phyloP scores from a whole-genome alignment of 2,888 invertebrate genomes.

The Euplagia quadripunctaria region DNA sequence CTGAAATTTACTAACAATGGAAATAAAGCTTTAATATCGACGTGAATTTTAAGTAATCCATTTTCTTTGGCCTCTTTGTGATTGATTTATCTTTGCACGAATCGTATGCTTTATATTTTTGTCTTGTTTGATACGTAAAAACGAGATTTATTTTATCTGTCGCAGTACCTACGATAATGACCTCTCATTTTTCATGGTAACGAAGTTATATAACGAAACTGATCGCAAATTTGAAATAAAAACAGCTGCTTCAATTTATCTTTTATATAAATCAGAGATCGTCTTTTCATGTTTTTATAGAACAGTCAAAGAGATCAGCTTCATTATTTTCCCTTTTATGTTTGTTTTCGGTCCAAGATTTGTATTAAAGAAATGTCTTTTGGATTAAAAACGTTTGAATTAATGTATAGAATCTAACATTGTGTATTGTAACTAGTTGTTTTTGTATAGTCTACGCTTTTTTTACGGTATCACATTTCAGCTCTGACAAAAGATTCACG shows the following conservation, averaged over 20 bases:
- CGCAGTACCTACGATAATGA: not conserved
- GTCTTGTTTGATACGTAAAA: conserved; percentile 14
- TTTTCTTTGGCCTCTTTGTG: conserved; percentile 25
- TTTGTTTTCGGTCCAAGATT: not conserved
- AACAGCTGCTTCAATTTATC: conserved; percentile 13
- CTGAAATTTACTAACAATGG: conserved; percentile 56
- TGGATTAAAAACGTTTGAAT: not conserved
- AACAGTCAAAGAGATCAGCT: conserved; percentile 12
- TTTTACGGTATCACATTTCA: conserved; percentile 1
- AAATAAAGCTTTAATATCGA: conserved; percentile 51
- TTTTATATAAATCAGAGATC: conserved; percentile 9
- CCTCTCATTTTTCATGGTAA: conserved; percentile 16
- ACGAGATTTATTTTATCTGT: conserved; percentile 5
- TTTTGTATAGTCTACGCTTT: not conserved
- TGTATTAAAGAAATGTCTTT: not conserved
- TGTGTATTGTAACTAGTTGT: not conserved
- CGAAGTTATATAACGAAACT: conserved; percentile 19
- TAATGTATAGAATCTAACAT: not conserved
- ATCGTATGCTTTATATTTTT: conserved; percentile 20
- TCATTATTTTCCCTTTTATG: conserved; percentile 3
- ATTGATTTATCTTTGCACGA: conserved; percentile 32
- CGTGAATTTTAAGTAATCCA: conserved; percentile 40
- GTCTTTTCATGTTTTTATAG: conserved; percentile 13
- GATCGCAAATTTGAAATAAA: conserved; percentile 18
- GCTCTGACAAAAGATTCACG: not conserved